phyloP scores from a whole-genome alignment of 1,140 invertebrate species.

The Amphibalanus amphitrite region DNA sequence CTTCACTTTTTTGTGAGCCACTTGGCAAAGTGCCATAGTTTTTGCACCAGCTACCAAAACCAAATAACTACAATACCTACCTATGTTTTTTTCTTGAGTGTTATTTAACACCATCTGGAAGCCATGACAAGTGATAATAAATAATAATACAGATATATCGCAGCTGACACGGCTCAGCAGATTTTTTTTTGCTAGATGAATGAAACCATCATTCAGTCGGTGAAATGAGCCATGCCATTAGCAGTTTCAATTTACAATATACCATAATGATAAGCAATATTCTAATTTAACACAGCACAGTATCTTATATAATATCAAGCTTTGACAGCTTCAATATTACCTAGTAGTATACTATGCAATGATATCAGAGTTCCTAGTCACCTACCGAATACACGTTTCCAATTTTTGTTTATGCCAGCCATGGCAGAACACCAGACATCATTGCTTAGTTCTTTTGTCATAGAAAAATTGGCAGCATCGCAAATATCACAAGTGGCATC shows the following conservation, averaged over 20 bases:
- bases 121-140: not conserved
- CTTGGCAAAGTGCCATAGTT: too few species aligned
- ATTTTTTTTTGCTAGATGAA: too few species aligned
- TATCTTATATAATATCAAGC: not conserved
- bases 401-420: too few species aligned
- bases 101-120: not conserved
- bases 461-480: too few species aligned
- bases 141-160: not conserved
- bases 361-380: not conserved
- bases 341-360: not conserved
- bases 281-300: not conserved
- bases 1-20: not conserved
- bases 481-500: too few species aligned
- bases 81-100: not conserved
- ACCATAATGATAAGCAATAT: not conserved
- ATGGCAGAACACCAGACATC: too few species aligned
- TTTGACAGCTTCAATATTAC: not conserved
- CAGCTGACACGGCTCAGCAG: not conserved
- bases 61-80: not conserved
- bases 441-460: too few species aligned
- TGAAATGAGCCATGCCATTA: not conserved
- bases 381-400: too few species aligned
- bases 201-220: not conserved
- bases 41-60: not conserved
- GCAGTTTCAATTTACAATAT: not conserved